These are phyloP conservation scores for Aplochiton taeniatus DNA, from an alignment of 2,797 vertebrate species.

Conservation along the genomic window DNA sequence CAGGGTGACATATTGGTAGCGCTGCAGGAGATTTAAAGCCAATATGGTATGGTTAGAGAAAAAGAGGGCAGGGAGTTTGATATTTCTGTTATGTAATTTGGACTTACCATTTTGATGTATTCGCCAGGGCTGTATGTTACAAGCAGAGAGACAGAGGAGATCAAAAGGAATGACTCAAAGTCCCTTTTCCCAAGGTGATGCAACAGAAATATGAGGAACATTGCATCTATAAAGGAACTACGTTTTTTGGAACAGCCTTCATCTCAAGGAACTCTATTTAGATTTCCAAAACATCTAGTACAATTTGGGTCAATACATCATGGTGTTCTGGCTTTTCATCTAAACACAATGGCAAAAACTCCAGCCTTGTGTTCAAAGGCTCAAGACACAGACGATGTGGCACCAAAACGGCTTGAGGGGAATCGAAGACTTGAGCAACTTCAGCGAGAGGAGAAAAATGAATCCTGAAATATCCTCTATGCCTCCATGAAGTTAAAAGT, in stretches of 20 bases:
- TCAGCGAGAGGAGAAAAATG: conserved; percentile 26
- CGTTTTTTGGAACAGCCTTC: too few species aligned
- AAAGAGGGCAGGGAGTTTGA: conserved; percentile 14
- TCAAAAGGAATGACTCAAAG: conserved; percentile 36
- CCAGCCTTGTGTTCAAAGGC: conserved; percentile 14
- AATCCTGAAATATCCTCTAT: conserved; percentile 61
- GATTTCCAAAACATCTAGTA: background rate
- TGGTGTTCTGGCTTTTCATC: background rate
- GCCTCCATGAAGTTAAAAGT: conserved; percentile 64
- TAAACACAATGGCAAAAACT: background rate
- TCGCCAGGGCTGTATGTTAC: conserved; percentile 30
- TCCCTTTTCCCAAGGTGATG: background rate
- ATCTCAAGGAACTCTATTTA: too few species aligned
- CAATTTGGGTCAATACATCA: too few species aligned
- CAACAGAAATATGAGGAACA: conserved; percentile 24
- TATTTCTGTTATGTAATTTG: conserved; percentile 57
- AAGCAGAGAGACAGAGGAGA: conserved; percentile 30
- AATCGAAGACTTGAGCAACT: conserved; percentile 46
- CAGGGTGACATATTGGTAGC: conserved; percentile 51
- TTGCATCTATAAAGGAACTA: conserved; percentile 5
- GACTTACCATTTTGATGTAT: conserved; percentile 62
- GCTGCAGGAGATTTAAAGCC: conserved; percentile 56
- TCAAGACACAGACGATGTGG: conserved; percentile 36
- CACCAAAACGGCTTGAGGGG: conserved; percentile 37
- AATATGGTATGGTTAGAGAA: conserved; percentile 21